Conservation (phyloP, 64 coral and sea anemone genomes). For the Montipora sp. region DNA sequence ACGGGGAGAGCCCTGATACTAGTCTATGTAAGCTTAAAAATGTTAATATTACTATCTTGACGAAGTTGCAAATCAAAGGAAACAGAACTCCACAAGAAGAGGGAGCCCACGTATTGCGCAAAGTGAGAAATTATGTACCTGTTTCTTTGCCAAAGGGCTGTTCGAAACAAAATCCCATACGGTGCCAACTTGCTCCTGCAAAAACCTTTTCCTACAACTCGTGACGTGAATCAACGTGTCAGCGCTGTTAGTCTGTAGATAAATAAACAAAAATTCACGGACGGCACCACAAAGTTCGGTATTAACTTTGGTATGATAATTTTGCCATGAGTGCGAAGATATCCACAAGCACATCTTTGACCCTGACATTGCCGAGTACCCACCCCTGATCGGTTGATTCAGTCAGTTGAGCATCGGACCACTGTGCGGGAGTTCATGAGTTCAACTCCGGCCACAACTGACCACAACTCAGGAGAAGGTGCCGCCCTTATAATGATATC, state of each 20-base stretch:
- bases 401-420: too few species aligned
- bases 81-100: not conserved
- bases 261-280: not conserved
- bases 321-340: too few species aligned
- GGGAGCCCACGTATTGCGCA: not conserved
- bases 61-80: not conserved
- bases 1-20: too few species aligned
- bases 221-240: slow-evolving; percentile 42
- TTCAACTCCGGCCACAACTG: too few species aligned
- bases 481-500: too few species aligned
- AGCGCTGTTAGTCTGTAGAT: not conserved
- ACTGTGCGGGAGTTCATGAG: too few species aligned
- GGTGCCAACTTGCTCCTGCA: slow-evolving; percentile 24
- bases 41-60: not conserved
- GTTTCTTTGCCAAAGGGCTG: not conserved
- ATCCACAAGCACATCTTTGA: too few species aligned
- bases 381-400: too few species aligned
- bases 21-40: too few species aligned
- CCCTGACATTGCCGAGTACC: too few species aligned
- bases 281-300: not conserved
- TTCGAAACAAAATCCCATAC: slow-evolving; percentile 26
- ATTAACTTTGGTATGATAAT: not conserved
- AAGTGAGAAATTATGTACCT: not conserved
- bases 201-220: slow-evolving; percentile 34
- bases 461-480: too few species aligned